Conservation (phyloP, 2,888 invertebrate species). For the Automeris io region DNA sequence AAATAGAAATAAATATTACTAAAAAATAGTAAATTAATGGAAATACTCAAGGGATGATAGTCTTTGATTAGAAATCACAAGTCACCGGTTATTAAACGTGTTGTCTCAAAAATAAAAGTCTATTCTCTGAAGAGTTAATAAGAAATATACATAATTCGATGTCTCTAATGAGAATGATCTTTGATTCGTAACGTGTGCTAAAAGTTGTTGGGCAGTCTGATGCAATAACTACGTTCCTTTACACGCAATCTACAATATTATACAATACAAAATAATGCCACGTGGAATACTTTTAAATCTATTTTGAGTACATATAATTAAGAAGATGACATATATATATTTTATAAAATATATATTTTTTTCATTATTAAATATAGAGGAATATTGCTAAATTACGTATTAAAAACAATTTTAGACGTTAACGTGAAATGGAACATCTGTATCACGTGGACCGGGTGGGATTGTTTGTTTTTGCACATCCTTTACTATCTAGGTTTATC, state of each 20-base stretch:
- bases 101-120: neutral
- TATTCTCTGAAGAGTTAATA: neutral
- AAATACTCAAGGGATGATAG: neutral
- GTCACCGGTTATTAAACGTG: neutral
- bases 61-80: neutral
- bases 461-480: too few relatives aligned
- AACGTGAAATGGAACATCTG: constrained; percentile 1
- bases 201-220: constrained; percentile 21
- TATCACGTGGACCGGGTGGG: too few relatives aligned
- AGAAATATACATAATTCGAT: neutral
- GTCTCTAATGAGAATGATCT: neutral
- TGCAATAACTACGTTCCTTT: constrained; percentile 27
- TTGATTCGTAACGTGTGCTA: neutral
- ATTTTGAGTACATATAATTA: too few relatives aligned
- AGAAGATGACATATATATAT: too few relatives aligned
- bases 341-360: too few relatives aligned
- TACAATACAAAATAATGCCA: neutral
- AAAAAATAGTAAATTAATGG: constrained; percentile 9
- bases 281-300: too few relatives aligned
- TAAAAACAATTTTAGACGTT: neutral
- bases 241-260: constrained; percentile 4
- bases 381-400: neutral
- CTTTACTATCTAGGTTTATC: too few relatives aligned
- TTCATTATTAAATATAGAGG: neutral
- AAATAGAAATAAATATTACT: constrained; percentile 17